Evolutionary conservation across 2,888 invertebrate species (phyloP).

Genomic region (Stenurella melanura): DNA sequence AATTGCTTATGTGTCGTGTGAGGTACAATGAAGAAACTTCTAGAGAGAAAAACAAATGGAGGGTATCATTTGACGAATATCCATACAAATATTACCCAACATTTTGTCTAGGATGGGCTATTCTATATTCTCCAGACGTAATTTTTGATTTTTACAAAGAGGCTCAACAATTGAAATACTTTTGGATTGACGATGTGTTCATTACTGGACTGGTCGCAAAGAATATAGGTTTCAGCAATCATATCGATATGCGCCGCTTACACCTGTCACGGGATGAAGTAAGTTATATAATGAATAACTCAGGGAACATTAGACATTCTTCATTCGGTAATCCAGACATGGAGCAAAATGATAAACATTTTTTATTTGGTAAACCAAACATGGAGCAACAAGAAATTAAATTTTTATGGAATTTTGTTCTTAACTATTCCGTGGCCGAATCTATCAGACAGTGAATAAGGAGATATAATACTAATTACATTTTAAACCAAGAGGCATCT

Average conservation of each 20-base stretch:
- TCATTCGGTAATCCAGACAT: constrained; percentile 27
- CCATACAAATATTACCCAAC: constrained; percentile 79
- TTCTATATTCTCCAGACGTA: constrained; percentile 77
- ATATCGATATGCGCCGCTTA: constrained; percentile 69
- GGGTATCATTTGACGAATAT: constrained; percentile 82
- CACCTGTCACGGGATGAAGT: neutral
- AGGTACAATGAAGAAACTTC: constrained; percentile 44
- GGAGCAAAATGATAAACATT: no score
- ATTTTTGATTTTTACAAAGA: constrained; percentile 73
- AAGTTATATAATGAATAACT: neutral
- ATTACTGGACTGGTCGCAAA: constrained; percentile 79
- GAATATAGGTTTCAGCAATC: constrained; percentile 74
- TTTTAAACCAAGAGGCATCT: neutral
- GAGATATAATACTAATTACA: neutral
- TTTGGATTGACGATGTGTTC: constrained; percentile 85
- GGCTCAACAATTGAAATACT: constrained; percentile 76
- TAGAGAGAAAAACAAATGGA: constrained; percentile 88
- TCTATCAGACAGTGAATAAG: constrained; percentile 4
- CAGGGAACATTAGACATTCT: constrained; percentile 10
- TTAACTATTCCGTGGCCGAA: constrained; percentile 11
- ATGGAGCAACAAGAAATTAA: constrained; percentile 4
- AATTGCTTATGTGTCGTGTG: constrained; percentile 80
- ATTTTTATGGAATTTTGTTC: constrained; percentile 23
- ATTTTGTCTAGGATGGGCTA: constrained; percentile 83
- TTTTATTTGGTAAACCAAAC: no score